Evolutionary conservation across 2,113 vertebrate species (phyloP), one percentile per base, ranked within the genome.

Genomic region (Chaetura pelagica): DNA sequence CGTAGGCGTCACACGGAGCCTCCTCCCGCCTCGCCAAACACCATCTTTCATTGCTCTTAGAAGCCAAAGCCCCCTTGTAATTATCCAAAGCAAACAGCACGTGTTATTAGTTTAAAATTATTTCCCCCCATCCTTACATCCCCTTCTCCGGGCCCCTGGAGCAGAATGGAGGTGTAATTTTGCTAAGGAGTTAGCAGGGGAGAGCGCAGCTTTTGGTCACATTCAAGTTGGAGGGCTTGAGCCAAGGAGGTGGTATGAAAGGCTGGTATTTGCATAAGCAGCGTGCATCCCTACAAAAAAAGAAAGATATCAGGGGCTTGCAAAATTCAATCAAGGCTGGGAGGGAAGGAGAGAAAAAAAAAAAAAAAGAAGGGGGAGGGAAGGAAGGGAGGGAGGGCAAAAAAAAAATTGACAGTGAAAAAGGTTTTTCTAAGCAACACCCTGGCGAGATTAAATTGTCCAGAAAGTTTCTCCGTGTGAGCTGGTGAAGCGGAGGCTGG

Each of bases 191-290:
- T 96, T 97, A 96, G 96, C 93, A 93, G 89, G 95, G 93, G 96
- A 96, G 95, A 97, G 76, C 87, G 46, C 77, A 81, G 94, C 96
- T 96, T 95, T 97, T 98, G 97, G 97, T 98, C 98, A 97, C 98
- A 98, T 98, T 99, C 97, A 98, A 98, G 97, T 98, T 97, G 96
- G 97, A 97, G 91, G 97, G 91, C 96, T 97, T 96, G 96, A 97
- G 98, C 98, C 96, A 90, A 96, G 97, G 95, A 96, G 93, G 74
- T 59, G 96, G 97, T 97, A 98, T 98, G 98, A 99, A 98, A 99
- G 97, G 95, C 96, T 88, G 86, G 97, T 82, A 98, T 99, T 99
- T 99, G 98, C 98, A 99, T 99, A 98, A 98, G 97, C 98, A 98
- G 98, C 98, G 96, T 98, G 98, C 97, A 98, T 98, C 97, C 97